These are phyloP conservation scores for Lutjanus argentimaculatus DNA, from an alignment of 2,797 vertebrate genomes.

Conservation along the genomic window DNA sequence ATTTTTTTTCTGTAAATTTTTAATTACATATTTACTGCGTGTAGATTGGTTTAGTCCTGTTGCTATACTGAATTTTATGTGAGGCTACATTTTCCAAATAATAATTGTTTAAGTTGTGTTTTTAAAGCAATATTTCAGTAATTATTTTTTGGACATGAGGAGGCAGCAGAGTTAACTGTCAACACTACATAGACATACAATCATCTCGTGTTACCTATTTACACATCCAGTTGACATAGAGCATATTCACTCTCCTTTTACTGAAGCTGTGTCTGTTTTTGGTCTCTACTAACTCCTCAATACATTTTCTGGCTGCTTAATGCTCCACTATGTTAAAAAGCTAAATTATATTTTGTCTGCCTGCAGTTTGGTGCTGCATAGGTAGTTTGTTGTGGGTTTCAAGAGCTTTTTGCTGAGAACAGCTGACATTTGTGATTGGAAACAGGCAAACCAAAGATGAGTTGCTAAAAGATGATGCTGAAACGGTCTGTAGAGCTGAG, in stretches of 20 bases:
- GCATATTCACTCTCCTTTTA: neutral
- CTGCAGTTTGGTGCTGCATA: constrained; percentile 6
- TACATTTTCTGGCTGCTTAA: neutral
- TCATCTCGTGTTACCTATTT: no score
- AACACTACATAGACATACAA: neutral
- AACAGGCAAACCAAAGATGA: neutral
- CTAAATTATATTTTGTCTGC: neutral
- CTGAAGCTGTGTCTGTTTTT: neutral
- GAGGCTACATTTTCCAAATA: neutral
- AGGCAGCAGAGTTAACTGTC: neutral
- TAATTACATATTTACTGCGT: neutral
- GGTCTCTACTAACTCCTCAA: neutral
- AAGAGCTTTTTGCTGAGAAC: neutral
- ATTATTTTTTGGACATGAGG: neutral
- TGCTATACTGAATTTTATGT: neutral
- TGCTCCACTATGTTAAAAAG: neutral
- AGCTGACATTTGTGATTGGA: neutral
- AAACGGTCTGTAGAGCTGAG: neutral
- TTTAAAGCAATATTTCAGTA: neutral
- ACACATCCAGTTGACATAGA: no score
- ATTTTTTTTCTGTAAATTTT: neutral
- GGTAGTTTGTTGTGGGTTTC: neutral
- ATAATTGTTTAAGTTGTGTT: neutral
- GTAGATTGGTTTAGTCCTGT: neutral
- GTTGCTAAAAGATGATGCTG: neutral